Evolutionary conservation across 1,140 invertebrate genomes (phyloP).

Genomic region (Conus betulinus): DNA sequence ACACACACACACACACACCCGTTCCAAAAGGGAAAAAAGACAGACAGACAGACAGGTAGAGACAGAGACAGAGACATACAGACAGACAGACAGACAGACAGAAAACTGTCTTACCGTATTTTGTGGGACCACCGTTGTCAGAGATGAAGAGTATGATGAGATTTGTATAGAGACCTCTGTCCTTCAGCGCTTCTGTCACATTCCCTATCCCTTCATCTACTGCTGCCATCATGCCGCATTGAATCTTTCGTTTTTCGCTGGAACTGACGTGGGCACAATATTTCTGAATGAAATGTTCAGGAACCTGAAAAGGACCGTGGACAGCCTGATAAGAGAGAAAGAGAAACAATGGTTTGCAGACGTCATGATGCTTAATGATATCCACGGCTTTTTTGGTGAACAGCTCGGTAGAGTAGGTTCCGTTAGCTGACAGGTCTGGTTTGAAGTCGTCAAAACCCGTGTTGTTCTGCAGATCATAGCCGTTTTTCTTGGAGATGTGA

Average conservation of each 20-base stretch:
- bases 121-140: neutral
- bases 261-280: conserved; percentile 4
- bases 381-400: neutral
- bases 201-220: conserved; percentile 61
- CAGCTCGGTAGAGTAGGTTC: neutral
- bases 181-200: conserved; percentile 45
- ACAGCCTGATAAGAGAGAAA: conserved; percentile 59
- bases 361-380: neutral
- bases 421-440: neutral
- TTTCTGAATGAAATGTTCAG: conserved; percentile 55
- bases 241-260: neutral
- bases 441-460: neutral
- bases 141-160: neutral
- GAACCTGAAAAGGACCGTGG: conserved; percentile 62
- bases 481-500: conserved; percentile 49
- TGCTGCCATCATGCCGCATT: conserved; percentile 57
- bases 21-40: no score
- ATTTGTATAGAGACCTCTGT: neutral
- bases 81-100: no score
- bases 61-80: no score
- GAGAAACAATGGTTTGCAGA: conserved; percentile 47
- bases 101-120: neutral
- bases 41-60: no score
- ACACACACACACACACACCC: no score
- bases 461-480: conserved; percentile 54